Conservation (phyloP, 2,888 invertebrate species). For the Drosophila maculinotata region DNA sequence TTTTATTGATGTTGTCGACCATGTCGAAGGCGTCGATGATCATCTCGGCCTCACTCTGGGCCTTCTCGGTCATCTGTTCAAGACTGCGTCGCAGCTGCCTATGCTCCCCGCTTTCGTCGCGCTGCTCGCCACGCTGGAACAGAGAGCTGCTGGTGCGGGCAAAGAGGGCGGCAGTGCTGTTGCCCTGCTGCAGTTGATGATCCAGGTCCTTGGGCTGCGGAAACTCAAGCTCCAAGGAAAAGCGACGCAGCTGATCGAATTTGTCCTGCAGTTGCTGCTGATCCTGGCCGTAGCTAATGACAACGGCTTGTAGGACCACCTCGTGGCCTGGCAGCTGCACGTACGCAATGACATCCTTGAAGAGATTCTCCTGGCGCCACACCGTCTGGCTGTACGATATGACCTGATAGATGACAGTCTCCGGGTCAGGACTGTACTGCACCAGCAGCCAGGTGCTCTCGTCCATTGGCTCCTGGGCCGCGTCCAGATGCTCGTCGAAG, state of each 20-base stretch:
- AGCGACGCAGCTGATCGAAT: slow-evolving; percentile 39
- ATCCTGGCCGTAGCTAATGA: slow-evolving; percentile 64
- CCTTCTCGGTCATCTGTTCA: slow-evolving; percentile 51
- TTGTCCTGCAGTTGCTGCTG: slow-evolving; percentile 45
- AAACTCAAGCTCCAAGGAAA: slow-evolving; percentile 38
- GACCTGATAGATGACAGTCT: slow-evolving; percentile 67
- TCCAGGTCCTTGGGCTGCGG: slow-evolving; percentile 48
- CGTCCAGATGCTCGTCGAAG: slow-evolving; percentile 54
- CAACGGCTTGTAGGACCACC: slow-evolving; percentile 65
- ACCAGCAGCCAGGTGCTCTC: slow-evolving; percentile 72
- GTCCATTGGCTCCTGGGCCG: slow-evolving; percentile 20
- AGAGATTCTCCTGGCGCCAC: slow-evolving; percentile 70
- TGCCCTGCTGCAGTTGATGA: slow-evolving; percentile 35
- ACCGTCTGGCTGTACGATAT: slow-evolving; percentile 61
- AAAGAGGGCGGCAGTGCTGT: slow-evolving; percentile 49
- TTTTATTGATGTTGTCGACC: slow-evolving; percentile 67
- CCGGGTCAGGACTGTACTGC: slow-evolving; percentile 72
- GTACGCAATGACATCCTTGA: slow-evolving; percentile 74
- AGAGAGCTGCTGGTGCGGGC: slow-evolving; percentile 37
- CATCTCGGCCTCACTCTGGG: slow-evolving; percentile 59
- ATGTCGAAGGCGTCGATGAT: slow-evolving; percentile 68
- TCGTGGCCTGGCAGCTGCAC: slow-evolving; percentile 53
- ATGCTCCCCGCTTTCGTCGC: slow-evolving; percentile 65
- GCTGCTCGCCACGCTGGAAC: slow-evolving; percentile 62
- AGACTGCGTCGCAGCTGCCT: slow-evolving; percentile 45